Evolutionary conservation across 2,113 vertebrate species (phyloP).

Genomic region (Mus pahari): DNA sequence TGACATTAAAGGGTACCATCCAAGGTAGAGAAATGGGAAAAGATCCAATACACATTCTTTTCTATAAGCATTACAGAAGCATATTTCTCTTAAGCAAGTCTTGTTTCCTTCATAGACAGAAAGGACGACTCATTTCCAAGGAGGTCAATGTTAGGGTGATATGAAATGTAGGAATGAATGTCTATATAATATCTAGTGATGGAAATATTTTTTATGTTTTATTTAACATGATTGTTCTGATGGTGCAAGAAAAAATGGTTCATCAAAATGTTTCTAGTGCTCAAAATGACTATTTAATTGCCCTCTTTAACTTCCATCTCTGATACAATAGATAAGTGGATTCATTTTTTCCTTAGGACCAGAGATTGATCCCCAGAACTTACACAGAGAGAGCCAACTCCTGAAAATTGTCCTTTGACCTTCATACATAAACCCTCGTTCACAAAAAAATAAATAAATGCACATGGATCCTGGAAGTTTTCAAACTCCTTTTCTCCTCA

Average conservation of each 20-base stretch:
- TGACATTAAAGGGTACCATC: constrained; percentile 9
- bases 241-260: constrained; percentile 42
- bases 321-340: background rate
- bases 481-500: background rate
- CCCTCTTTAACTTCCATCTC: background rate
- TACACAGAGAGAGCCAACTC: background rate
- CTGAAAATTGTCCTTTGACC: background rate
- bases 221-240: constrained; percentile 20
- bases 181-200: constrained; percentile 35
- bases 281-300: background rate
- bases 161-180: constrained; percentile 27
- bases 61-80: constrained; percentile 31
- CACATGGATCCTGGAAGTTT: background rate
- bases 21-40: constrained; percentile 16
- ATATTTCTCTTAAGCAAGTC: background rate
- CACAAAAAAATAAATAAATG: background rate
- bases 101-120: constrained; percentile 51
- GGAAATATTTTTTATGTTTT: background rate
- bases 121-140: background rate
- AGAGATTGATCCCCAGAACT: background rate
- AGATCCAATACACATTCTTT: constrained; percentile 31
- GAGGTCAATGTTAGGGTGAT: constrained; percentile 37
- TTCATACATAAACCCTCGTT: background rate
- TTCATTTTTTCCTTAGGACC: background rate
- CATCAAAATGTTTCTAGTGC: background rate